Conservation (phyloP, 2,797 vertebrate genomes). For the Hydrophis major region DNA sequence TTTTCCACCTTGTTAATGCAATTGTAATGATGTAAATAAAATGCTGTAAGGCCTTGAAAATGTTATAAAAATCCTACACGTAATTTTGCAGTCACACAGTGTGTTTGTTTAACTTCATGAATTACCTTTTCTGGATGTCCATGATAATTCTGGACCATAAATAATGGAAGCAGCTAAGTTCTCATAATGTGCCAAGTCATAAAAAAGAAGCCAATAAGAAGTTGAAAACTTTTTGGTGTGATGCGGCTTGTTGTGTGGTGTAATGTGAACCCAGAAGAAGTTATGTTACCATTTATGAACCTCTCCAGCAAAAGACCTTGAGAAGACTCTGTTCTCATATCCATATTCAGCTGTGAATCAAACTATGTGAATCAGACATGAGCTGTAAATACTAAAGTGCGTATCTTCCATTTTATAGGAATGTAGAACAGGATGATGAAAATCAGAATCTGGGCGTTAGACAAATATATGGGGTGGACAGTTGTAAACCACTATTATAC, state of each 20-base stretch:
- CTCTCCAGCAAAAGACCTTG: neutral
- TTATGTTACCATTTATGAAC: neutral
- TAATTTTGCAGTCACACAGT: neutral
- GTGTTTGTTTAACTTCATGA: neutral
- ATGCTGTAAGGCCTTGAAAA: neutral
- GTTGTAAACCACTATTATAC: neutral
- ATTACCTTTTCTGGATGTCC: neutral
- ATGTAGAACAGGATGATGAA: neutral
- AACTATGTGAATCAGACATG: neutral
- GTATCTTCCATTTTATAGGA: neutral
- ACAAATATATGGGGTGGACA: neutral
- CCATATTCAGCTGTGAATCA: neutral
- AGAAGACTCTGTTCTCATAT: too few species aligned
- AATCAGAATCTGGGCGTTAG: neutral
- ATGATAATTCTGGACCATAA: neutral
- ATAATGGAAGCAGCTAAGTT: neutral
- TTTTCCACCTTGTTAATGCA: neutral
- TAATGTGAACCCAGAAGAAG: neutral
- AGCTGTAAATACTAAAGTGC: neutral
- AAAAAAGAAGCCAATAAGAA: neutral
- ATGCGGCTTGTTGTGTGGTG: neutral
- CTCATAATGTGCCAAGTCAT: neutral
- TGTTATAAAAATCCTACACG: neutral
- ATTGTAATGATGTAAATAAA: neutral
- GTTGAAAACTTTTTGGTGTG: neutral